Evolutionary conservation across 1,140 invertebrate genomes (phyloP).

Genomic region (Tetragonula clypearis): DNA sequence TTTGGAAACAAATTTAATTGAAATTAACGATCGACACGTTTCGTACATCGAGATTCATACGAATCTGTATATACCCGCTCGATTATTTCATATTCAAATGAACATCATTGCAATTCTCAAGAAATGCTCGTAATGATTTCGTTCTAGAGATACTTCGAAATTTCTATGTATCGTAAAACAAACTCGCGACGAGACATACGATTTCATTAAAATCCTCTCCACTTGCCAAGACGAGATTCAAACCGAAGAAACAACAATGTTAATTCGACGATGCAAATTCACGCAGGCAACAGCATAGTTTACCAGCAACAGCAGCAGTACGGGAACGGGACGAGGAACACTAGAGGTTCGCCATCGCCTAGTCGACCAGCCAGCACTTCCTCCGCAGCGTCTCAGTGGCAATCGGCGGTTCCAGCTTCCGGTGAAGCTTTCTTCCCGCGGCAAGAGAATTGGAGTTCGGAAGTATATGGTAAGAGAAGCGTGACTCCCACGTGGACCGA

Average conservation of each 20-base stretch:
- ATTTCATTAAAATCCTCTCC: background rate
- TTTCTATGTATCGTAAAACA: no score
- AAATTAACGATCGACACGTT: no score
- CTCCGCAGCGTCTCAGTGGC: constrained; percentile 73
- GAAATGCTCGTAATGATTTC: no score
- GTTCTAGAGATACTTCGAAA: no score
- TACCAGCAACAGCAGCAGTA: constrained; percentile 72
- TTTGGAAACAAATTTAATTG: no score
- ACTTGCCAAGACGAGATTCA: background rate
- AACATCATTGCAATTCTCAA: no score
- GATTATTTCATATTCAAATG: no score
- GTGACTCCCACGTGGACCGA: constrained; percentile 76
- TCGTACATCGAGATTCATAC: no score
- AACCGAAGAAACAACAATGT: no score
- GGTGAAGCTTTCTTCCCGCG: constrained; percentile 62
- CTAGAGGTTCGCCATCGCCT: constrained; percentile 64
- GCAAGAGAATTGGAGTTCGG: constrained; percentile 68
- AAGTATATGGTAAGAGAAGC: constrained; percentile 67
- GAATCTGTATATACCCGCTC: no score
- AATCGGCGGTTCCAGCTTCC: constrained; percentile 57
- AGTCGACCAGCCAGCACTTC: constrained; percentile 71
- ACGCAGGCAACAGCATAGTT: constrained; percentile 64
- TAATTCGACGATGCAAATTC: background rate
- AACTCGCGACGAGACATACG: no score
- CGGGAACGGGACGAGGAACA: constrained; percentile 59